These are phyloP conservation scores for Diplosoma virens DNA, from an alignment of 23 tunicate species.

Conservation along the genomic window DNA sequence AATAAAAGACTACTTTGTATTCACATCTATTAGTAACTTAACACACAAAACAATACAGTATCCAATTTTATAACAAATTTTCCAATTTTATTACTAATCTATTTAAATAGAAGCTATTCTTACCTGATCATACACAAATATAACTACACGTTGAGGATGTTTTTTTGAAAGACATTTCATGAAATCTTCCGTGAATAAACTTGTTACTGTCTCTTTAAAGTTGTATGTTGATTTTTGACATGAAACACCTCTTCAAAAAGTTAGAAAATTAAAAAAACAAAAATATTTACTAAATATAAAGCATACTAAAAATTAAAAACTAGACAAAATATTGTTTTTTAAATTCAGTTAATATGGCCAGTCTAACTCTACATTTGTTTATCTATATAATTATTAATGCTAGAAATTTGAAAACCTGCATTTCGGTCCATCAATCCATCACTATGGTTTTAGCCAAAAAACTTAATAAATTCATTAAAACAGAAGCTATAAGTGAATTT, in stretches of 20 bases:
- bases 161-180: slow-evolving; percentile 11
- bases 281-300: background rate
- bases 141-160: background rate
- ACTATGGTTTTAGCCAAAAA: no score
- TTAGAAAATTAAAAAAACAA: background rate
- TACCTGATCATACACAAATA: slow-evolving; percentile 38
- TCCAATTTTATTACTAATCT: background rate
- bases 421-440: no score
- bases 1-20: no score
- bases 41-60: no score
- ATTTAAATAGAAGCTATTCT: background rate
- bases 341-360: background rate
- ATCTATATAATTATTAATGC: no score
- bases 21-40: no score
- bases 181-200: slow-evolving; percentile 7
- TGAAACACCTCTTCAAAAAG: background rate
- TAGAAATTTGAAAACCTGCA: no score
- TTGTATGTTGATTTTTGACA: background rate
- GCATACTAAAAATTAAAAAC: background rate
- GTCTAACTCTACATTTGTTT: no score
- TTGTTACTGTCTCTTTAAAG: slow-evolving; percentile 4
- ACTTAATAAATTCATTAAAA: no score
- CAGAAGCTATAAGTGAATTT: no score
- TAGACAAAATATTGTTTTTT: background rate
- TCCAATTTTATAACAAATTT: no score